These are phyloP conservation scores for Pachydiplax longipennis DNA, from an alignment of 2,888 invertebrate genomes.

Conservation along the genomic window DNA sequence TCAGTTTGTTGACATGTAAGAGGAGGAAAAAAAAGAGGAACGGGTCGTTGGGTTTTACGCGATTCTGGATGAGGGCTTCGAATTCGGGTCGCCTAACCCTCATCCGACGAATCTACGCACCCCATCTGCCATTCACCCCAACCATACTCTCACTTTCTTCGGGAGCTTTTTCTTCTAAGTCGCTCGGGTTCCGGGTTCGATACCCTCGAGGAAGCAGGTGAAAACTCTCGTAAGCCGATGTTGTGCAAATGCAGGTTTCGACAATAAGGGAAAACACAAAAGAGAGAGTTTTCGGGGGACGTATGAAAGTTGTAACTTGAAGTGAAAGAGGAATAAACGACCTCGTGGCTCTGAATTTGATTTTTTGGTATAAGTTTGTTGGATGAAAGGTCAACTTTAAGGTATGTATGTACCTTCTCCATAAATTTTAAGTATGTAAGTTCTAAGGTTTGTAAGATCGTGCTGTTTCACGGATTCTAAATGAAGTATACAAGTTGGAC, in stretches of 20 bases:
- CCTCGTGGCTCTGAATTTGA: neutral
- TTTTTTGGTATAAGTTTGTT: no score
- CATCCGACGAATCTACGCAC: neutral
- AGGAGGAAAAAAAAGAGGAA: neutral
- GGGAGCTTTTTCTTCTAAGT: neutral
- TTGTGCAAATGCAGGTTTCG: neutral
- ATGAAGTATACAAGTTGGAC: no score
- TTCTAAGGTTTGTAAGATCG: no score
- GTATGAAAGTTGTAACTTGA: neutral
- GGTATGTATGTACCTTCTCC: no score
- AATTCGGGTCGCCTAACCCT: slow-evolving; percentile 11
- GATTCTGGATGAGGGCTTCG: neutral
- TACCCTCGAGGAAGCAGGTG: neutral
- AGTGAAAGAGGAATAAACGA: neutral
- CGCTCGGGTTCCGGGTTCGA: slow-evolving; percentile 34
- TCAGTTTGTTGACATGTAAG: neutral
- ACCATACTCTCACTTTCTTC: slow-evolving; percentile 2
- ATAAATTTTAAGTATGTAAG: no score
- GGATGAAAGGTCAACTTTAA: no score
- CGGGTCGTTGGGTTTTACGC: slow-evolving; percentile 27
- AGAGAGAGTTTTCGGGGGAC: neutral
- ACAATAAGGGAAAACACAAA: neutral
- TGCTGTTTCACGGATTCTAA: no score
- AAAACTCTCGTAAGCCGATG: neutral
- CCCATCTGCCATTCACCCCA: neutral